These are phyloP conservation scores for Brachyalestes nurse DNA, from an alignment of 2,797 vertebrate genomes.

Conservation along the genomic window DNA sequence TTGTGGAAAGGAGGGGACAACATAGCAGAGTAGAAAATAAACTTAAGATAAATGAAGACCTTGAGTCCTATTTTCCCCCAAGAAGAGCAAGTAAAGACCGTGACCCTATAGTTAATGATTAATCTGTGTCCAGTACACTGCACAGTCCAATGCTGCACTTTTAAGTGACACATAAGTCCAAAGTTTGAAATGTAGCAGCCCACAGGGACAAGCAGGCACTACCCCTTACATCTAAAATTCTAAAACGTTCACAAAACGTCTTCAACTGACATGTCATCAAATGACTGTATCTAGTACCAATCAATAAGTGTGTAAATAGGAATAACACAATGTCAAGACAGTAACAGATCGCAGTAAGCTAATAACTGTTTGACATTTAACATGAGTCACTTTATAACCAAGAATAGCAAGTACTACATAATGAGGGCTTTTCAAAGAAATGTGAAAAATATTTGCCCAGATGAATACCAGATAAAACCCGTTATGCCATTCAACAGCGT, in stretches of 20 bases:
- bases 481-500: conserved; percentile 61
- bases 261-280: neutral
- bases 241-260: neutral
- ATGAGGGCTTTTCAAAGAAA: conserved; percentile 13
- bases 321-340: neutral
- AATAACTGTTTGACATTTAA: conserved; percentile 2
- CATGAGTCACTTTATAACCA: conserved; percentile 15
- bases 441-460: conserved; percentile 18
- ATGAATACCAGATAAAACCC: conserved; percentile 55
- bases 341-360: neutral
- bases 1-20: conserved; percentile 21
- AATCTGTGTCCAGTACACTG: conserved; percentile 6
- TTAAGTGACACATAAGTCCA: neutral
- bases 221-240: neutral
- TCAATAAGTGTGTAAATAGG: neutral
- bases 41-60: neutral
- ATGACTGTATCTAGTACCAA: neutral
- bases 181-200: neutral
- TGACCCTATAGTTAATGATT: conserved; percentile 27
- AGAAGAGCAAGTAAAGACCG: neutral
- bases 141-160: neutral
- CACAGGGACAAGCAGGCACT: neutral
- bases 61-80: neutral
- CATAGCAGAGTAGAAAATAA: conserved; percentile 18
- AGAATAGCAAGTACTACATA: conserved; percentile 14